A percentile compares a stretch with the other conserved stretches of the same genome.
These are phyloP conservation scores for Ryuthela nishihirai DNA, from an alignment of 2,888 invertebrate genomes.

Conservation along the genomic window DNA sequence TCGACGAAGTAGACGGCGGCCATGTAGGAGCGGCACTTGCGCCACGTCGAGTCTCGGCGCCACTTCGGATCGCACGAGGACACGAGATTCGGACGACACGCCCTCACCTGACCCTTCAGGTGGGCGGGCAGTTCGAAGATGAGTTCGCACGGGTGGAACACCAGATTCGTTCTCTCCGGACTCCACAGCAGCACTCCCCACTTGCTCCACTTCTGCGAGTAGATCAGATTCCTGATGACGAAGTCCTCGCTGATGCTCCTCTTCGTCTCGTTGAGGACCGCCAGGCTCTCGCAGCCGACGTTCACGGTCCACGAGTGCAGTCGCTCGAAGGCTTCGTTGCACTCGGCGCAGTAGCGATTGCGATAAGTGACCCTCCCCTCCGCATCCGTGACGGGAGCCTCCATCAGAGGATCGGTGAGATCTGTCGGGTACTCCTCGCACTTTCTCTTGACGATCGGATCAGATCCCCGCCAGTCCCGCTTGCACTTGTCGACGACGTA, in stretches of 20 bases:
- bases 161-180: not conserved
- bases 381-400: conserved; percentile 6
- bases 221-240: conserved; percentile 41
- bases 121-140: conserved; percentile 4
- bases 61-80: conserved; percentile 2
- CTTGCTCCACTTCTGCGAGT: conserved; percentile 40
- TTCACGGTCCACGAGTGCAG: not conserved
- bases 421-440: conserved; percentile 3
- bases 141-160: conserved; percentile 3
- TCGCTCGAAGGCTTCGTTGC: conserved; percentile 47
- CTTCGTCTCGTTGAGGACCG: not conserved
- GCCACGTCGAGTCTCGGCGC: not conserved
- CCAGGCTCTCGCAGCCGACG: not conserved
- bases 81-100: conserved; percentile 1
- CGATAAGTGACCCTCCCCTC: not conserved
- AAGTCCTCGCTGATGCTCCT: conserved; percentile 31
- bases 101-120: not conserved
- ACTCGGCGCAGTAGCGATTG: conserved; percentile 53
- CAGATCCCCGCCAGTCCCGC: not conserved
- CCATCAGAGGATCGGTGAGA: conserved; percentile 5
- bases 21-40: conserved; percentile 52
- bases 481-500: conserved; percentile 3
- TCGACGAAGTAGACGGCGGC: conserved; percentile 50
- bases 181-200: conserved; percentile 3
- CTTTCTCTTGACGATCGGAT: not conserved